Evolutionary conservation across 2,113 vertebrate species (phyloP), one percentile per base, ranked within the genome.

Genomic region (Tichodroma muraria): DNA sequence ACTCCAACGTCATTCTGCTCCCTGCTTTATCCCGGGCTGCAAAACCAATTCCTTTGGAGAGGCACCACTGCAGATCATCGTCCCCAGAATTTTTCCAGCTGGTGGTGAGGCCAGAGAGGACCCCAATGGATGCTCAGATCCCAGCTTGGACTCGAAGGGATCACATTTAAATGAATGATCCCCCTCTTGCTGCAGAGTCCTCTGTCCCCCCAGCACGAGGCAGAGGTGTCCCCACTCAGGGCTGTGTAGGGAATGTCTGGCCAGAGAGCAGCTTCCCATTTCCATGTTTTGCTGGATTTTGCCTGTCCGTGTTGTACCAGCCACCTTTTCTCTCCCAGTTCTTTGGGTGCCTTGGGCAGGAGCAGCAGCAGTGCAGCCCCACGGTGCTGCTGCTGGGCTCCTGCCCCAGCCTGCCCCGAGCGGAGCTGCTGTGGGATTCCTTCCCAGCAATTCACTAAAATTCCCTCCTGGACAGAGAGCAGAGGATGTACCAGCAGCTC

Each of bases 1-100:
- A 6, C 31, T 13, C 23, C 19, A 9, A 0, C 0, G 1, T 35
- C 4, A 0, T 57, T 65, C 76, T n/a, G 11, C 75, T 78, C 72
- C 47, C 35, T 35, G 4, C 35, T 65, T 33, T 33, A 6, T 8
- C 30, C 53, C 25, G 31, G 13, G 2, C 8, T 61, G 24, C 69
- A 66, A 84, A 73, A 15, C 21, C 72, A 31, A 5, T 31, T 28
- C 8, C 35, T 81, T 21, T 49, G 47, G 47, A 66, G 69, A 63
- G 47, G 35, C 42, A 30, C 20, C 68, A 9, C 21, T 22, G 52
- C 79, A 79, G 35, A 27, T 17, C 47, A 21, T 9, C 77, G 12
- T 2, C n/a, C 42, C n/a, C 28, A 2, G n/a, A 1, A 33, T 9
- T 73, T 33, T 50, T 31, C 60, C 33, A 7, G 50, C 66, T 65